These are phyloP conservation scores for Aplidium turbinatum DNA, from an alignment of 23 tunicate species.

Conservation along the genomic window DNA sequence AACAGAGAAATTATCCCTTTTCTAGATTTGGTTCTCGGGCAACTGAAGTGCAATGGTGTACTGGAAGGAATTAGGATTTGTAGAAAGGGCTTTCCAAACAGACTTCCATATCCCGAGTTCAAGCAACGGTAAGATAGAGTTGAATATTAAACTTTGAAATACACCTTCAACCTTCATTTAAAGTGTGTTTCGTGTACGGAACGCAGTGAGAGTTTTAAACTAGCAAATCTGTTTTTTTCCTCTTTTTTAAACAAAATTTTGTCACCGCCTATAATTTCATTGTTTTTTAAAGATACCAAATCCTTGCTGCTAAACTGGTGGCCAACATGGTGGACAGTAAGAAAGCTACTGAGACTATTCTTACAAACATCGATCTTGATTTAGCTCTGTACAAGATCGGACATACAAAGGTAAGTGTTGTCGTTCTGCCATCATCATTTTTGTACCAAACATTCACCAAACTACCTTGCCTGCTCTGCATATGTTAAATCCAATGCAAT, in stretches of 20 bases:
- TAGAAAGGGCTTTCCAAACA: slow-evolving; percentile 96
- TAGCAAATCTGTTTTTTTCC: background rate
- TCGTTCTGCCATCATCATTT: no score
- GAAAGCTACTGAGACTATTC: slow-evolving; percentile 82
- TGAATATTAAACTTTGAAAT: background rate
- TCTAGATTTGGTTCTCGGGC: slow-evolving; percentile 77
- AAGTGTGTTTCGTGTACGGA: background rate
- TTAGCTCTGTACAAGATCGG: slow-evolving; percentile 88
- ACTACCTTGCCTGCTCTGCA: no score
- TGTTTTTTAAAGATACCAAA: slow-evolving; percentile 63
- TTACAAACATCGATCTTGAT: slow-evolving; percentile 71
- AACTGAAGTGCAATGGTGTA: slow-evolving; percentile 96
- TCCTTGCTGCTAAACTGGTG: slow-evolving; percentile 80
- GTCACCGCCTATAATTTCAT: background rate
- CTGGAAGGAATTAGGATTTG: slow-evolving; percentile 97
- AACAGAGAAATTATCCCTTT: background rate
- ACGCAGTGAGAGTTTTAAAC: background rate
- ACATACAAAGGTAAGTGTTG: slow-evolving; percentile 78
- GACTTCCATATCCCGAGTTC: slow-evolving; percentile 93
- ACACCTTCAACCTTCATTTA: background rate
- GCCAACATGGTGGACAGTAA: slow-evolving; percentile 96
- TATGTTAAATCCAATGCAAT: no score
- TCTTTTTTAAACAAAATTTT: background rate
- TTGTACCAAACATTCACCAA: no score
- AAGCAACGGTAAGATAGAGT: slow-evolving; percentile 67